Conservation (phyloP, 2,888 invertebrate genomes). For the Netelia fuscicornis region DNA sequence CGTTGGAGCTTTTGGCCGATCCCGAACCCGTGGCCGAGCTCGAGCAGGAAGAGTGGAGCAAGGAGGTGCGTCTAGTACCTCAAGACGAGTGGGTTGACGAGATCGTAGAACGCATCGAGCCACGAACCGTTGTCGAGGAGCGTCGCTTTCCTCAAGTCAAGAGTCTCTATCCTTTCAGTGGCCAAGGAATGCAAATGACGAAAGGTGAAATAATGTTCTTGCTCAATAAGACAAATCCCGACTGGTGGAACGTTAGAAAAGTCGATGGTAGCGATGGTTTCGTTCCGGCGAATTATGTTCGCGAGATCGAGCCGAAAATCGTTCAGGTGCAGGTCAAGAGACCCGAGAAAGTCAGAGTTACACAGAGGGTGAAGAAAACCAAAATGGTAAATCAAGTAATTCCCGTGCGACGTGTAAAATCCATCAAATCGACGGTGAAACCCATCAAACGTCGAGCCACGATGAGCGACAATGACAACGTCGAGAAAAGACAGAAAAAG, state of each 20-base stretch:
- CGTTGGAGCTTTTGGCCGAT: conserved; percentile 86
- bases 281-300: conserved; percentile 98
- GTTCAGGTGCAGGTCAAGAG: conserved; percentile 93
- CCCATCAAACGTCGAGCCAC: conserved; percentile 81
- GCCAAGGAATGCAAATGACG: conserved; percentile 95
- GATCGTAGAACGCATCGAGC: conserved; percentile 93
- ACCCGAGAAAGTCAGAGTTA: conserved; percentile 93
- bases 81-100: conserved; percentile 98
- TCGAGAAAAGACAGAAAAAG: conserved; percentile 91
- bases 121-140: conserved; percentile 94
- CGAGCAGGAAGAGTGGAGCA: conserved; percentile 85
- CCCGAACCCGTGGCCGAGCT: conserved; percentile 82
- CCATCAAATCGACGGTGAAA: conserved; percentile 84
- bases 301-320: conserved; percentile 95
- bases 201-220: conserved; percentile 97
- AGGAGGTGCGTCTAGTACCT: conserved; percentile 93
- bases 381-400: conserved; percentile 95
- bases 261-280: conserved; percentile 97
- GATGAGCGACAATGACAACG: conserved; percentile 90
- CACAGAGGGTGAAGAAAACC: conserved; percentile 95
- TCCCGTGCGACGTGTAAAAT: conserved; percentile 89
- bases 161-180: conserved; percentile 95
- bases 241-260: conserved; percentile 99
- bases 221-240: conserved; percentile 97
- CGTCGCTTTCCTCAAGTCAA: conserved; percentile 94